Conservation (phyloP, 1,140 invertebrate species). For the Andrena cerasifolii region DNA sequence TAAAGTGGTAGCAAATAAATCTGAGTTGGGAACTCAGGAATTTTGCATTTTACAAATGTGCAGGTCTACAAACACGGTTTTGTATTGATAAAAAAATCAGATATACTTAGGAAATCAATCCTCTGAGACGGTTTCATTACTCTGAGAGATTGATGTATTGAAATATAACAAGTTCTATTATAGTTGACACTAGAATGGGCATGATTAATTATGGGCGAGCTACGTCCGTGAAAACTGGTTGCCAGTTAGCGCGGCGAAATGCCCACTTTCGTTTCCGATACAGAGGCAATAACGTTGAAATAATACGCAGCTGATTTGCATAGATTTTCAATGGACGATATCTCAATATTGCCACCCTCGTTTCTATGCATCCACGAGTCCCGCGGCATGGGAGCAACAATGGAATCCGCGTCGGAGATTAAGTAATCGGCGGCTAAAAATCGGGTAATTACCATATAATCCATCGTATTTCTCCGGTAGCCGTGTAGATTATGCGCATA, state of each 20-base stretch:
- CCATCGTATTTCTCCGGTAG: constrained; percentile 10
- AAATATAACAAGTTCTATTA: constrained; percentile 10
- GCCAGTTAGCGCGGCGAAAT: background rate
- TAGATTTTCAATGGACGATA: background rate
- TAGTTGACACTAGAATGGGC: background rate
- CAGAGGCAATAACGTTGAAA: background rate
- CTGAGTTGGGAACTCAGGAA: background rate
- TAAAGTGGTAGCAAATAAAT: too few relatives aligned
- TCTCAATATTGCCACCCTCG: background rate
- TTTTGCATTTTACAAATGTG: background rate
- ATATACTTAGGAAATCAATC: background rate
- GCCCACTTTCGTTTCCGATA: too few relatives aligned
- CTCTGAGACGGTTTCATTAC: background rate
- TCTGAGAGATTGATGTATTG: background rate
- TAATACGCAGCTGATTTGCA: background rate
- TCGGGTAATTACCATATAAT: constrained; percentile 14
- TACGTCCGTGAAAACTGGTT: background rate
- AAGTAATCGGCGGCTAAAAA: background rate
- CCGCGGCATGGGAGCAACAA: background rate
- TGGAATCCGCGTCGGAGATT: background rate
- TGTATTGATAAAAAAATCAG: too few relatives aligned
- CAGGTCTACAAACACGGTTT: background rate
- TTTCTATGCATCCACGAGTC: background rate
- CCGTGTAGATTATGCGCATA: background rate
- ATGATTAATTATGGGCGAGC: background rate